phyloP scores from a whole-genome alignment of 2,888 invertebrate species.

The Scaptomyza flava region DNA sequence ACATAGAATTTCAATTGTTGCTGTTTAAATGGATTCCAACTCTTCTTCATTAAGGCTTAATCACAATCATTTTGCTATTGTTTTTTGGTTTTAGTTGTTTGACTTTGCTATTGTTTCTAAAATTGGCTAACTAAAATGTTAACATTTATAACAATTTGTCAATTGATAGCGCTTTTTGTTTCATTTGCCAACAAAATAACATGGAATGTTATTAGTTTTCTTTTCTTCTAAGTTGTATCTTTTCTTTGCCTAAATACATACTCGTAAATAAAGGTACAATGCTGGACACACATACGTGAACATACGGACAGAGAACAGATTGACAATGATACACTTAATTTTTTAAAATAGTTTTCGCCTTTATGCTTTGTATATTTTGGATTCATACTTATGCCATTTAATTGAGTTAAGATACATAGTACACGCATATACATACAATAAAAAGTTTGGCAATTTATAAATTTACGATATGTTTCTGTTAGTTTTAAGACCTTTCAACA shows the following conservation, averaged over 20 bases:
- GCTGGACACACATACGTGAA: constrained; percentile 24
- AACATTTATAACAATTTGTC: constrained; percentile 40
- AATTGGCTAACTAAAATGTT: constrained; percentile 72
- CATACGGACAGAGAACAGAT: constrained; percentile 55
- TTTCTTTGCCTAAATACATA: constrained; percentile 24
- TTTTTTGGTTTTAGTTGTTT: constrained; percentile 33
- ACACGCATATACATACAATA: constrained; percentile 52
- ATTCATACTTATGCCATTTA: constrained; percentile 21
- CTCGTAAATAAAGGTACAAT: constrained; percentile 29
- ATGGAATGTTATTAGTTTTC: constrained; percentile 75
- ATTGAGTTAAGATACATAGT: constrained; percentile 46
- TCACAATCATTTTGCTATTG: constrained; percentile 77
- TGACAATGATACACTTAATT: constrained; percentile 41
- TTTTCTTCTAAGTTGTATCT: too few relatives aligned
- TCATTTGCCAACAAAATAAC: constrained; percentile 58
- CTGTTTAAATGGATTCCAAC: constrained; percentile 31
- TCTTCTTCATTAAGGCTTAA: constrained; percentile 67
- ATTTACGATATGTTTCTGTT: constrained; percentile 84
- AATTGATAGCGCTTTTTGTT: constrained; percentile 21
- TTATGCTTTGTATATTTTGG: constrained; percentile 24
- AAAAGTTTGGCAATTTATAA: constrained; percentile 83
- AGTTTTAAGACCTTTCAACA: constrained; percentile 82
- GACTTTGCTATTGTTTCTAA: constrained; percentile 56
- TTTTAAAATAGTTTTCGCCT: constrained; percentile 29
- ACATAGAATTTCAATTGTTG: constrained; percentile 46